These are phyloP conservation scores for Trissoscelio sp. DNA, from an alignment of 2,888 invertebrate genomes.

Conservation along the genomic window DNA sequence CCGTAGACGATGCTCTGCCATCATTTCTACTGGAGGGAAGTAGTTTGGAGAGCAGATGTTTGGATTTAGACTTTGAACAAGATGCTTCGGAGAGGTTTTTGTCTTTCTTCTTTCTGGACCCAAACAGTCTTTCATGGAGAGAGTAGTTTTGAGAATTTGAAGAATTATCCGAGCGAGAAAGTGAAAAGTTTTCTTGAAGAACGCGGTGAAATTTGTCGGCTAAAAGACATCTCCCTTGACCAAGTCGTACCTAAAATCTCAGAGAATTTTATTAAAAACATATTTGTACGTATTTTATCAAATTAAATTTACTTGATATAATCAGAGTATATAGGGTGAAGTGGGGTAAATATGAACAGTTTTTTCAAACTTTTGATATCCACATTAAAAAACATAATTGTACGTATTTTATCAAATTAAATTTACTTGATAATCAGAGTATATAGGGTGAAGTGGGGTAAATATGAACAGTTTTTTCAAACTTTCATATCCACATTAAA, in stretches of 20 bases:
- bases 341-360: too few relatives aligned
- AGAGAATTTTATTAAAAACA: too few relatives aligned
- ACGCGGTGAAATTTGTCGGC: constrained; percentile 80
- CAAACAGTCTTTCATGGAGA: constrained; percentile 68
- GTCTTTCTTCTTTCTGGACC: constrained; percentile 43
- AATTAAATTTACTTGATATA: too few relatives aligned
- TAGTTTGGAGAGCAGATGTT: constrained; percentile 66
- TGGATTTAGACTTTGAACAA: constrained; percentile 35
- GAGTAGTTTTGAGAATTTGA: constrained; percentile 23
- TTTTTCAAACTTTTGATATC: too few relatives aligned
- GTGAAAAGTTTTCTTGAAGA: constrained; percentile 77
- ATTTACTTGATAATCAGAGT: too few relatives aligned
- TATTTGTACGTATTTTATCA: not conserved
- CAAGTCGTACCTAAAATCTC: constrained; percentile 75
- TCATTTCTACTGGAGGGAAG: constrained; percentile 65
- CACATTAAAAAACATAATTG: too few relatives aligned
- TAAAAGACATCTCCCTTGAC: constrained; percentile 80
- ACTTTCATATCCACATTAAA: too few relatives aligned
- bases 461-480: too few relatives aligned
- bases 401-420: too few relatives aligned
- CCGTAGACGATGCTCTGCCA: constrained; percentile 79
- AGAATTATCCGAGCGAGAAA: constrained; percentile 1
- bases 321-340: too few relatives aligned
- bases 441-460: too few relatives aligned
- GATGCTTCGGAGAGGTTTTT: constrained; percentile 23